phyloP scores from a whole-genome alignment of 2,888 invertebrate genomes.

The Scaptomyza polygonia region DNA sequence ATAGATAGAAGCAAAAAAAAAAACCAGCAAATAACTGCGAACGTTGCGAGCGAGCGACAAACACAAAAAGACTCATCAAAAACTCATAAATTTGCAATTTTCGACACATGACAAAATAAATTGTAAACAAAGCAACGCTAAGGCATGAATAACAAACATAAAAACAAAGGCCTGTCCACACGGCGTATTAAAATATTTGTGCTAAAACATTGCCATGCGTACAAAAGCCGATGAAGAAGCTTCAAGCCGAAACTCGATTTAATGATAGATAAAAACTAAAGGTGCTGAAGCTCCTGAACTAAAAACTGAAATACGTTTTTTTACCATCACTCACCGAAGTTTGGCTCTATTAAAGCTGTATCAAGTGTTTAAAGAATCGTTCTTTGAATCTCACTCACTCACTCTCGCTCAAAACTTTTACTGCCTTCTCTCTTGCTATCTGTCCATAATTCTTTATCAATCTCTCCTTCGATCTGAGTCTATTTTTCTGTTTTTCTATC shows the following conservation, averaged over 20 bases:
- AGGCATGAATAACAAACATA: conserved; percentile 53
- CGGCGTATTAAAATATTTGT: conserved; percentile 50
- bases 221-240: conserved; percentile 48
- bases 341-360: no score
- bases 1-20: conserved; percentile 58
- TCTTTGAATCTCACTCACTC: no score
- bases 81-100: conserved; percentile 82
- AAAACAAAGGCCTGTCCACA: conserved; percentile 47
- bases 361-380: no score
- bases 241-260: conserved; percentile 21
- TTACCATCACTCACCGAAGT: no score
- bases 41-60: conserved; percentile 35
- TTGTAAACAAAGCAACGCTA: conserved; percentile 70
- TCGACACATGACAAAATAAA: conserved; percentile 78
- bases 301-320: no score
- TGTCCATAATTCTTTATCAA: no score
- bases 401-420: no score
- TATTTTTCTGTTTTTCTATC: no score
- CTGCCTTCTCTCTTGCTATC: no score
- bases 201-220: conserved; percentile 21
- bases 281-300: no score
- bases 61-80: conserved; percentile 80
- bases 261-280: conserved; percentile 13
- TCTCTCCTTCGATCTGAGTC: no score
- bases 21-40: conserved; percentile 60